phyloP scores from a whole-genome alignment of 1,140 invertebrate genomes.

The Meloidogyne floridensis region DNA sequence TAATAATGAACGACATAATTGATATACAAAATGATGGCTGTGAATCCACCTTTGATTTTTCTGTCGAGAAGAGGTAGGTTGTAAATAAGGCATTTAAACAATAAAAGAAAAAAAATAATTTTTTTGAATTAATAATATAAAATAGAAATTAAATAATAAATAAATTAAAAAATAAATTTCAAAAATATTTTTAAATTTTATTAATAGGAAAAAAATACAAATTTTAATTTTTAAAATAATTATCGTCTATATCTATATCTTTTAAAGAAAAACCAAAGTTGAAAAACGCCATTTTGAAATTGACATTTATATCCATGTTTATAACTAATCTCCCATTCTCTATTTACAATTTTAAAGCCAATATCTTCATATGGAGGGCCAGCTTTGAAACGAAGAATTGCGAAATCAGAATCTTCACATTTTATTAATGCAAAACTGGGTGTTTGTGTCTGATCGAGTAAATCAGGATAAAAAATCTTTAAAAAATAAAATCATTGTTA shows the following conservation, averaged over 20 bases:
- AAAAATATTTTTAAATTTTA: constrained; percentile 15
- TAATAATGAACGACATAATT: constrained; percentile 1
- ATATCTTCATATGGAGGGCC: constrained; percentile 99
- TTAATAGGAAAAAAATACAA: background rate
- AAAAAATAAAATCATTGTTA: constrained; percentile 36
- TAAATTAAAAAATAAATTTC: background rate
- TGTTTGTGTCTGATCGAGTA: constrained; percentile 90
- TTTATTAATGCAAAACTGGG: constrained; percentile 82
- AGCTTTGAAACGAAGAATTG: constrained; percentile 87
- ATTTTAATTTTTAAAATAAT: constrained; percentile 46
- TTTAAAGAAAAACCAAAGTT: constrained; percentile 99
- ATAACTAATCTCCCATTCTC: constrained; percentile 99
- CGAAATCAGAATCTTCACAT: constrained; percentile 77
- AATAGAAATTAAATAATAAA: background rate
- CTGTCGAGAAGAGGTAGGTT: background rate
- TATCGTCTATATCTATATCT: constrained; percentile 90
- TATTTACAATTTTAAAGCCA: constrained; percentile 97
- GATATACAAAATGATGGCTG: background rate
- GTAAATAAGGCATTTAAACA: constrained; percentile 15
- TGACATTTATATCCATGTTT: constrained; percentile 96
- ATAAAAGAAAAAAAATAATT: background rate
- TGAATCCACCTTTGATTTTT: background rate
- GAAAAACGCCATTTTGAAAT: constrained; percentile 99
- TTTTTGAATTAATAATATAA: background rate
- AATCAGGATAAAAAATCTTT: constrained; percentile 95